Evolutionary conservation across 2,888 invertebrate genomes (phyloP).

Genomic region (Acronicta leporina): DNA sequence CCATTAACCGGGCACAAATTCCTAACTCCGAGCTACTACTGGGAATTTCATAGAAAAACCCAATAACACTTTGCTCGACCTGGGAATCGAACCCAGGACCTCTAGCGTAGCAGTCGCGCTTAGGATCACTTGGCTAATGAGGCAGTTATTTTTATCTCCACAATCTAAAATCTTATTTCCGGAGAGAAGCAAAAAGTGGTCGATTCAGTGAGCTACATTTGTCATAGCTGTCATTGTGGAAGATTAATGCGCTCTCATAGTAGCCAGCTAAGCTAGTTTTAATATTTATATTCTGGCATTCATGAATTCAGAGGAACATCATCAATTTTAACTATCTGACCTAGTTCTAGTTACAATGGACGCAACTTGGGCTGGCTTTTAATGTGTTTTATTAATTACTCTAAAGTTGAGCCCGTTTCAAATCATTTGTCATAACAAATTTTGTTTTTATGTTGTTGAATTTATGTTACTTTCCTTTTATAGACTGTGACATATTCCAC

Average conservation of each 20-base stretch:
- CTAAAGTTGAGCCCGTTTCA: not conserved
- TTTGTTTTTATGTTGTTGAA: not conserved
- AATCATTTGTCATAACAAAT: constrained; percentile 6
- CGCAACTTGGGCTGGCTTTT: not conserved
- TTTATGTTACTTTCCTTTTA: not conserved
- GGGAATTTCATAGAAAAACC: too few relatives aligned
- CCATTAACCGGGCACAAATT: too few relatives aligned
- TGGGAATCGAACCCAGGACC: too few relatives aligned
- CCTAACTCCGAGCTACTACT: too few relatives aligned
- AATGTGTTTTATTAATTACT: constrained; percentile 17
- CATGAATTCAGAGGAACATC: constrained; percentile 44
- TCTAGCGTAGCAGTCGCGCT: too few relatives aligned
- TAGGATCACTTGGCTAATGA: too few relatives aligned
- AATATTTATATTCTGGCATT: constrained; percentile 49
- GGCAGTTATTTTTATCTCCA: constrained; percentile 51
- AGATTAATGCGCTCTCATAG: constrained; percentile 48
- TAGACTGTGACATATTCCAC: too few relatives aligned
- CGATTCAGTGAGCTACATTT: constrained; percentile 50
- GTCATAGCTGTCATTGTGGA: constrained; percentile 48
- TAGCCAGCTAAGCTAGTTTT: constrained; percentile 44
- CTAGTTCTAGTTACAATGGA: constrained; percentile 24
- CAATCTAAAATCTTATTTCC: constrained; percentile 40
- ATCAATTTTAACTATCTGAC: constrained; percentile 45
- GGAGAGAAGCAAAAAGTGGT: constrained; percentile 38
- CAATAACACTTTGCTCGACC: too few relatives aligned